Base-by-base conservation (phyloP, 2,888 invertebrate species). In the Antheraea yamamai region DNA sequence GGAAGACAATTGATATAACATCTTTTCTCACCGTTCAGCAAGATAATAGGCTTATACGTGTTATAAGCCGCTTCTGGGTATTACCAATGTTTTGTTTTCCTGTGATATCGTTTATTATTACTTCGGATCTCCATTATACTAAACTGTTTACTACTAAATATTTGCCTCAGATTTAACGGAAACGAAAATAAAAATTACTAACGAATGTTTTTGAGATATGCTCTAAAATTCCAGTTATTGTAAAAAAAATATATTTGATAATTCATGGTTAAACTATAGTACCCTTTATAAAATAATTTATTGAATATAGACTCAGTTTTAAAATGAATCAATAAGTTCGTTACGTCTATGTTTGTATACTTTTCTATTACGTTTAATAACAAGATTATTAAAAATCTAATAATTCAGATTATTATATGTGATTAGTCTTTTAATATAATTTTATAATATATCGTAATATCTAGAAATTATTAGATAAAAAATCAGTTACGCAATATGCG, bases 41-140 rank as follows among this genome's bases (percentile, higher is more conserved):
- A 66, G 4, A 66, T 66, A 66, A 66, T 30, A 66, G 30, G 64
- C 64, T 66, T 66, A 66, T 16, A 66, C 64, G 64, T 66, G 26
- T 1, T 66, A 26, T 66, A 66, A 66, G 26, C 64, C 64, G 16
- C 64, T 26, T 23, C 7, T 66, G 64, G 64, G 55, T 55, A 73
- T 73, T 47, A 20, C 12, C 35, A 55, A 73, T 58, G 73, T 73
- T 55, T 73, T 73, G 35, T 58, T 30, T 55, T n/a, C 16, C 52
- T 52, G 52, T 55, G 20, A 55, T 55, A 55, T 55, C 18, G 18
- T n/a, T 55, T 55, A 55, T 55, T 55, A 55, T 20, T 55, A 20
- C 18, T 20, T 55, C 55, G 55, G 7, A 55, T 55, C 20, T 55
- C 55, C 20, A 55, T 55, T 55, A 55, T 6, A 20, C 18, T 55